Evolutionary conservation across 1,140 invertebrate species (phyloP).

Genomic region (Drosophila repletoides): DNA sequence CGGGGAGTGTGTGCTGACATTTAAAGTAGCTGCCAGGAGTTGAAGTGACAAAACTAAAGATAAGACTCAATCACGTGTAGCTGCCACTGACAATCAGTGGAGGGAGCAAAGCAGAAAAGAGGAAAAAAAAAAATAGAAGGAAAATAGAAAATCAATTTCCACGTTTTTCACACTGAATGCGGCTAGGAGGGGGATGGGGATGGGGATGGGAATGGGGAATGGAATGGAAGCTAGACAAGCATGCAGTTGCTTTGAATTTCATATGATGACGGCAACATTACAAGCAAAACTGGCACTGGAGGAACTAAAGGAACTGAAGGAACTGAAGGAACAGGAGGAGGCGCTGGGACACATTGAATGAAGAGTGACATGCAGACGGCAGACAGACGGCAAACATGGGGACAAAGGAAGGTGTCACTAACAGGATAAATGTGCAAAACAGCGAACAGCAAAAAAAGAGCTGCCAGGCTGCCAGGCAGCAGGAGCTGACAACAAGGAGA

Average conservation of each 20-base stretch:
- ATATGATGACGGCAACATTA: constrained; percentile 39
- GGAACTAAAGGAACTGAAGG: not conserved
- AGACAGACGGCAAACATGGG: constrained; percentile 45
- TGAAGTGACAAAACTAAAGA: constrained; percentile 80
- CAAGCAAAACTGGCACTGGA: constrained; percentile 21
- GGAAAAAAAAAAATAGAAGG: constrained; percentile 36
- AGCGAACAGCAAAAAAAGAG: constrained; percentile 77
- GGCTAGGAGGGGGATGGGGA: not conserved
- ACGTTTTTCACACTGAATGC: constrained; percentile 61
- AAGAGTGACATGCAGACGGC: constrained; percentile 71
- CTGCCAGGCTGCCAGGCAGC: constrained; percentile 39
- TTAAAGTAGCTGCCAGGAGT: constrained; percentile 77
- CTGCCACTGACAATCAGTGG: constrained; percentile 68
- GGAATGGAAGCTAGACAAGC: constrained; percentile 27
- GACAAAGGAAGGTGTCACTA: constrained; percentile 78
- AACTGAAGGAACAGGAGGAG: not conserved
- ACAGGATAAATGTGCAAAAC: constrained; percentile 78
- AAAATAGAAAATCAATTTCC: constrained; percentile 80
- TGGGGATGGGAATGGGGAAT: not conserved
- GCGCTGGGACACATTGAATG: constrained; percentile 43
- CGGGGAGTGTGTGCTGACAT: constrained; percentile 61
- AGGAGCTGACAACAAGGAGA: not conserved
- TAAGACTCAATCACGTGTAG: constrained; percentile 79
- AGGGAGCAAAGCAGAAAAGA: constrained; percentile 1
- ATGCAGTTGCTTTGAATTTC: constrained; percentile 76